Percentiles rank a stretch among this genome's conserved stretches.
These are phyloP conservation scores for Puma concolor DNA, from an alignment of 2,113 vertebrate species.

Conservation along the genomic window DNA sequence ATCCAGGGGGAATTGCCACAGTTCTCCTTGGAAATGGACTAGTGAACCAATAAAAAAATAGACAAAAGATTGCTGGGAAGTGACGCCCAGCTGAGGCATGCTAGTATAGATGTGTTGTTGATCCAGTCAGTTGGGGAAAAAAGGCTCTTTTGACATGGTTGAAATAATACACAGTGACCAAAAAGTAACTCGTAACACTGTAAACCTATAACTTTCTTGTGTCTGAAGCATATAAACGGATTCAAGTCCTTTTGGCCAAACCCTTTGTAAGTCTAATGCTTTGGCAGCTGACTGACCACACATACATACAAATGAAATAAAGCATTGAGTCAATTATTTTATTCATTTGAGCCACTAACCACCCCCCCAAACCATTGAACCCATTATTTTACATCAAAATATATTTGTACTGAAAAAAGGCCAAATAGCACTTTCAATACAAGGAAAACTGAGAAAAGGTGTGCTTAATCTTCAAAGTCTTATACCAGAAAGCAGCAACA, in stretches of 20 bases:
- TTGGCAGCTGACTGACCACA: background rate
- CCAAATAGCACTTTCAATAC: background rate
- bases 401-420: background rate
- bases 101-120: background rate
- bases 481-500: background rate
- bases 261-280: background rate
- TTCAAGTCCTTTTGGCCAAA: background rate
- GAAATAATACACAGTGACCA: background rate
- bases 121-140: background rate
- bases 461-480: background rate
- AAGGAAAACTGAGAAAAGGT: background rate
- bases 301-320: background rate
- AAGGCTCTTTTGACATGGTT: background rate
- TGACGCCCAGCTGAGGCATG: background rate
- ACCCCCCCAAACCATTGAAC: background rate
- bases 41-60: background rate
- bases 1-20: background rate
- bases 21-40: background rate
- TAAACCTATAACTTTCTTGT: background rate
- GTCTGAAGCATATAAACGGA: background rate
- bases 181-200: background rate
- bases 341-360: background rate
- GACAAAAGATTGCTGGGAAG: background rate
- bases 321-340: background rate
- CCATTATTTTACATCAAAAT: conserved; percentile 45